A percentile compares a stretch with the other conserved stretches of the same genome.
These are phyloP conservation scores for Apus apus DNA, from an alignment of 2,113 vertebrate genomes.

Conservation along the genomic window DNA sequence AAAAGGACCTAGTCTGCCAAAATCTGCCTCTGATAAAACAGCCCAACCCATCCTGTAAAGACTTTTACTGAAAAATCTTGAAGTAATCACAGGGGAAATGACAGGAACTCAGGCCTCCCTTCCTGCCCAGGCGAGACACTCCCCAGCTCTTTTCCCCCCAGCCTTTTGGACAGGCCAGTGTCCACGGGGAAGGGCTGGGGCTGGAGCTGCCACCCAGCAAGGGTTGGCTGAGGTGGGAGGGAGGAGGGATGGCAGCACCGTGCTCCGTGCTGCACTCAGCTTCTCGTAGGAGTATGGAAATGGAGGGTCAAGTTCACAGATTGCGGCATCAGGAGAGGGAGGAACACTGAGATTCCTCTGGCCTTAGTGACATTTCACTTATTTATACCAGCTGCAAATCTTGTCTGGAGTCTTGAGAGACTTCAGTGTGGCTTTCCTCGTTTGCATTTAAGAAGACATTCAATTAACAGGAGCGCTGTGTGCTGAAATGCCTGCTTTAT, in stretches of 20 bases:
- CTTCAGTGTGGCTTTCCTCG: background rate
- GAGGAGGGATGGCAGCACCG: background rate
- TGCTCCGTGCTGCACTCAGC: accelerated
- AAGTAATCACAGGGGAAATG: slow-evolving; percentile 45
- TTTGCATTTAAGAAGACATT: too few species aligned
- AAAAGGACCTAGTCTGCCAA: background rate
- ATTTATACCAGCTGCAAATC: slow-evolving; percentile 1
- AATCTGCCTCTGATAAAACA: slow-evolving; percentile 9
- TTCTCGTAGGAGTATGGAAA: background rate
- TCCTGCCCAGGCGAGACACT: background rate
- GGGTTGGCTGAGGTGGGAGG: background rate
- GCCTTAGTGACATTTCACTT: slow-evolving; percentile 8
- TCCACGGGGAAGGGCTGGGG: background rate
- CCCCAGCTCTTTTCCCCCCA: background rate
- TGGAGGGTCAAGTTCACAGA: slow-evolving; percentile 11
- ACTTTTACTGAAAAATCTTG: slow-evolving; percentile 29
- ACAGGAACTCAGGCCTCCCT: background rate
- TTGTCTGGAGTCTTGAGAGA: background rate
- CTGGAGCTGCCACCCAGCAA: background rate
- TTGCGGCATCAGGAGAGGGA: background rate
- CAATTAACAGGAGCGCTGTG: too few species aligned
- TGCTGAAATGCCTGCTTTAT: background rate
- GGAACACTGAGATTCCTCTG: background rate
- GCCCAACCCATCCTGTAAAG: slow-evolving; percentile 57
- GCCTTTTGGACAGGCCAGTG: accelerated